Evolutionary conservation across 2,888 invertebrate genomes (phyloP).

Genomic region (Zaprionus lineosus): DNA sequence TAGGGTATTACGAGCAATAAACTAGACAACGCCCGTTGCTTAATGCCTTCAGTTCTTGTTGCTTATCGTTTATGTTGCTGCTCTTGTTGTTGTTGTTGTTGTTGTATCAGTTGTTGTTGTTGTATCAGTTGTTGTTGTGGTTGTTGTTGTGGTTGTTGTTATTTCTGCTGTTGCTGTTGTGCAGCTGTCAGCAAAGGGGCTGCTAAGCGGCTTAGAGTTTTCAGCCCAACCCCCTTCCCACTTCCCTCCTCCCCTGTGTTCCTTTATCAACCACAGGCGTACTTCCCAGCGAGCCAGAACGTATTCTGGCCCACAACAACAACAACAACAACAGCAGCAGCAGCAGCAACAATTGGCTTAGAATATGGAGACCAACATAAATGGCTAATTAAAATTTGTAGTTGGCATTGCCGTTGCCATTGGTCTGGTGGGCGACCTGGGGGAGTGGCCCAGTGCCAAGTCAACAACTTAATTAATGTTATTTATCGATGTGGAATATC

Average conservation of each 20-base stretch:
- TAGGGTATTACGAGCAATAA: background rate
- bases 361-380: slow-evolving; percentile 37
- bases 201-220: slow-evolving; percentile 61
- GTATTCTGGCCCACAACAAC: background rate
- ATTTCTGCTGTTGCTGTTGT: background rate
- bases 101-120: background rate
- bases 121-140: background rate
- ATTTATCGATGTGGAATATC: slow-evolving; percentile 76
- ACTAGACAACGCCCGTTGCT: background rate
- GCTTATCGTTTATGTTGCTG: background rate
- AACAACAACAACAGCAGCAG: no score
- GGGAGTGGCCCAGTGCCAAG: slow-evolving; percentile 58
- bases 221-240: background rate
- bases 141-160: background rate
- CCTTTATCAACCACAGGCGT: background rate
- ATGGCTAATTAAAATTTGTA: slow-evolving; percentile 69
- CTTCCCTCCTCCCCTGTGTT: background rate
- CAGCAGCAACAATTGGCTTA: slow-evolving; percentile 40
- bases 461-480: slow-evolving; percentile 74
- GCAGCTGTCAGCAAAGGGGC: slow-evolving; percentile 3
- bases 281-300: slow-evolving; percentile 1
- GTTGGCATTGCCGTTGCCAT: slow-evolving; percentile 10
- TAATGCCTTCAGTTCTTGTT: background rate
- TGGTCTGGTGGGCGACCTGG: slow-evolving; percentile 38
- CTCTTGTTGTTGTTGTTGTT: background rate